Base-by-base conservation (phyloP, 2,888 invertebrate species). In the Xestia rhomboidea region DNA sequence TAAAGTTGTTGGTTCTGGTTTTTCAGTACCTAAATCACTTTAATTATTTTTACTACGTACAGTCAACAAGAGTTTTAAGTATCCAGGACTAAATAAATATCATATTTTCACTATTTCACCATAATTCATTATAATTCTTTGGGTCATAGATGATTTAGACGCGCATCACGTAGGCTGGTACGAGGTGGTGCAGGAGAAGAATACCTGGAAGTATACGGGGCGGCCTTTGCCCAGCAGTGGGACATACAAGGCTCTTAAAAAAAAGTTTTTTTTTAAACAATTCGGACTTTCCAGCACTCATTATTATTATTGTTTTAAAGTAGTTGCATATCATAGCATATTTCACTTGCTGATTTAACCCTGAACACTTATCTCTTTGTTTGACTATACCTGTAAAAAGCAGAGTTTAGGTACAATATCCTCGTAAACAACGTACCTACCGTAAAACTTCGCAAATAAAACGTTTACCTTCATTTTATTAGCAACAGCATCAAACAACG, bases 391-490 rank as follows among this genome's bases (percentile, higher is more conserved):
- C 34, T 27, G 24, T 63, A 73, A 30, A 68, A 73, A 76, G 66
- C 72, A 54, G 27, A 60, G 57, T 62, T 78, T 51, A 64, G 41
- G 64, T 46, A 51, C 30, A 75, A 62, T 71, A 71, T 78, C 67
- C 30, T 79, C 72, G 78, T 77, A 76, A 72, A 69, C 77, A 86
- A 27, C 49, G 64, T 62, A 49, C 51, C 73, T 64, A 51, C 57
- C 71, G 51, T 86, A 82, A 86, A 85, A 79, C 51, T 60, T 69
- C 30, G 64, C 62, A 71, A 81, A 81, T 86, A 86, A 85, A 84
- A 77, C 75, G 62, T 86, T 87, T 88, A 88, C 87, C 86, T 85
- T 78, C 54, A 73, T 84, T 79, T 86, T 82, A 82, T 85, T 77
- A 34, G 46, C 51, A 71, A 27, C 64, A 66, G 76, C 70, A 77